phyloP scores from a whole-genome alignment of 2,113 vertebrate species.

The Apteryx owenii region DNA sequence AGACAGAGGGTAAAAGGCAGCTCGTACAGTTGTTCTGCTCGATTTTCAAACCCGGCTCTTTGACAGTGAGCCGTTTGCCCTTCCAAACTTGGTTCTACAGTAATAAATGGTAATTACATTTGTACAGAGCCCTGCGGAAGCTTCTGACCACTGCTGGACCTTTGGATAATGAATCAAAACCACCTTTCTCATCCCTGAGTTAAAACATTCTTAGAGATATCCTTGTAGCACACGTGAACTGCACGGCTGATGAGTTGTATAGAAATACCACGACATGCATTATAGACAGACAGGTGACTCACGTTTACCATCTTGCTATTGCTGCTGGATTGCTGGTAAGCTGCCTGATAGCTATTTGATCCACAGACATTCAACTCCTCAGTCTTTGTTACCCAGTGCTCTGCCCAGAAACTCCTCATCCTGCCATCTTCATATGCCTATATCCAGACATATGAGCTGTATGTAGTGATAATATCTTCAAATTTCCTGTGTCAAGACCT shows the following conservation, averaged over 20 bases:
- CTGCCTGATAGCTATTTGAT: background rate
- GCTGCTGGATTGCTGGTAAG: background rate
- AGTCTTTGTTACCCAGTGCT: background rate
- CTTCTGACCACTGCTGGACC: background rate
- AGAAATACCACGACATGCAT: background rate
- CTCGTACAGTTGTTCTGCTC: background rate
- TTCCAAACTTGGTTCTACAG: background rate
- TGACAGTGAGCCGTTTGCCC: background rate
- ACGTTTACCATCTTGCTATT: rapidly evolving
- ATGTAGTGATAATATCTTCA: background rate
- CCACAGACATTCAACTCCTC: background rate
- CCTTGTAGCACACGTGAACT: rapidly evolving
- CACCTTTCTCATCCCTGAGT: background rate
- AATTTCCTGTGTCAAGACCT: background rate
- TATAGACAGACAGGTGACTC: no score
- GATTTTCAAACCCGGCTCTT: background rate
- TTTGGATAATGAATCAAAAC: rapidly evolving
- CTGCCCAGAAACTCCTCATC: background rate
- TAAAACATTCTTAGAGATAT: background rate
- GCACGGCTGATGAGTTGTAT: rapidly evolving
- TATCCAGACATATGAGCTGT: background rate
- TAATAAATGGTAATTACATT: background rate
- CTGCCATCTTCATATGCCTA: background rate
- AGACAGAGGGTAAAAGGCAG: background rate
- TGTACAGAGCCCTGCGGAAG: rapidly evolving